Evolutionary conservation across 2,888 invertebrate genomes (phyloP), one percentile per base, ranked within the genome.

Genomic region (Agrotis exclamationis): DNA sequence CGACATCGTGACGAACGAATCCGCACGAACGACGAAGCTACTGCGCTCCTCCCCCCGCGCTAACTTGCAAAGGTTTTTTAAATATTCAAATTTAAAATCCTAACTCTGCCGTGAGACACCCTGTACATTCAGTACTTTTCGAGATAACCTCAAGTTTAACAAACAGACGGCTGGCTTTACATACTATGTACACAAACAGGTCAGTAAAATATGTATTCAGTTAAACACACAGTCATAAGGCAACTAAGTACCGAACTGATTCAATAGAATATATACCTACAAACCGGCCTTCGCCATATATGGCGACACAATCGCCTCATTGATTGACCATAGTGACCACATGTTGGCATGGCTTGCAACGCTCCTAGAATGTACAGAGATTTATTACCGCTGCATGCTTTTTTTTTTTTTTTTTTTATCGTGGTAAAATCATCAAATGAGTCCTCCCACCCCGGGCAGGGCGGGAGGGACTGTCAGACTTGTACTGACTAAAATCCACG

Each of bases 291-390:
- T 70, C 63, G 18, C 87, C 86, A 76, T 86, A 60, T 75, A 86
- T 57, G 89, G 89, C 58, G 56, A 58, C 76, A 87, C 89, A 90
- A 88, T 88, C 82, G 81, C 57, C 71, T 84, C 85, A 86, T 88
- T 88, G 80, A 87, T 70, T 66, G 82, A 80, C 88, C 86, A 86
- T 86, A 87, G 85, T 63, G 83, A 80, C 89, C 90, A 88, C 85
- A 88, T 89, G 88, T 82, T 85, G 51, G 64, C 62, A 58, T 67
- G 51, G 56, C 54, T 63, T 76, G 77, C 67, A 80, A 54, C 60
- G 70, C 50, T 63, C 1, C 47, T 74, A 64, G 45, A 62, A 64
- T 64, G 6, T 24, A 24, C 14, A 54, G 20, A 44, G 2, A 7
- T n/a, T 47, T 68, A 28, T 22, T 65, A 48, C 33, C 18, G 22